Evolutionary conservation across 2,113 vertebrate species (phyloP).

Genomic region (Cephalopterus ornatus): DNA sequence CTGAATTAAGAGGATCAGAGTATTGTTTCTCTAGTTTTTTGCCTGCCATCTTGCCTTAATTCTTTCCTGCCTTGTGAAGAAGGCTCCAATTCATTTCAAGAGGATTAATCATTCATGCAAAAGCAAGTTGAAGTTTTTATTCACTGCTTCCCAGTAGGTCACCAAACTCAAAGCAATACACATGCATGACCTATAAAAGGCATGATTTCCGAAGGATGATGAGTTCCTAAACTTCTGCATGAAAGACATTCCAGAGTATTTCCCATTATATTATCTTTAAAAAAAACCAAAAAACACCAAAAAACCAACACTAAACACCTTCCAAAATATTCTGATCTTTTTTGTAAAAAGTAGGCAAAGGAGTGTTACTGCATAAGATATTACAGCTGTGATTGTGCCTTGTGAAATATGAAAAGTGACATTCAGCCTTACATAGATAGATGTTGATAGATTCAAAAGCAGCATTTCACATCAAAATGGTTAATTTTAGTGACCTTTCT

Average conservation of each 20-base stretch:
- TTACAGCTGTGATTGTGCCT: neutral
- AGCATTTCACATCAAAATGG: neutral
- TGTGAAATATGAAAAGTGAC: neutral
- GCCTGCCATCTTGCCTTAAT: neutral
- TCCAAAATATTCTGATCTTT: neutral
- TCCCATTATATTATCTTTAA: neutral
- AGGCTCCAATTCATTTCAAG: neutral
- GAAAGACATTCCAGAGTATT: neutral
- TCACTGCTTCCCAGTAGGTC: neutral
- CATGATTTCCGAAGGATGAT: neutral
- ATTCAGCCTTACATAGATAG: neutral
- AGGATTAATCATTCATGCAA: neutral
- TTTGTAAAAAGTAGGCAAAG: neutral
- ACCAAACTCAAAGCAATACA: neutral
- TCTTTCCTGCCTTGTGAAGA: neutral
- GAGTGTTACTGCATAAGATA: neutral
- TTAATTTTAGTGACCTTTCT: constrained; percentile 17
- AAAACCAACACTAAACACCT: neutral
- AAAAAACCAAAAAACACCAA: neutral
- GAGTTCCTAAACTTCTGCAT: neutral
- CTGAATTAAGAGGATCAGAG: neutral
- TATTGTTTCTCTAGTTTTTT: neutral
- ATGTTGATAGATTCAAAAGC: neutral
- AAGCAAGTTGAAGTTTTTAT: neutral
- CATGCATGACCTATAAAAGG: neutral